Percentiles rank a stretch among this genome's conserved stretches.
phyloP scores from a whole-genome alignment of 2,888 invertebrate genomes.

The Tortricodes alternella region DNA sequence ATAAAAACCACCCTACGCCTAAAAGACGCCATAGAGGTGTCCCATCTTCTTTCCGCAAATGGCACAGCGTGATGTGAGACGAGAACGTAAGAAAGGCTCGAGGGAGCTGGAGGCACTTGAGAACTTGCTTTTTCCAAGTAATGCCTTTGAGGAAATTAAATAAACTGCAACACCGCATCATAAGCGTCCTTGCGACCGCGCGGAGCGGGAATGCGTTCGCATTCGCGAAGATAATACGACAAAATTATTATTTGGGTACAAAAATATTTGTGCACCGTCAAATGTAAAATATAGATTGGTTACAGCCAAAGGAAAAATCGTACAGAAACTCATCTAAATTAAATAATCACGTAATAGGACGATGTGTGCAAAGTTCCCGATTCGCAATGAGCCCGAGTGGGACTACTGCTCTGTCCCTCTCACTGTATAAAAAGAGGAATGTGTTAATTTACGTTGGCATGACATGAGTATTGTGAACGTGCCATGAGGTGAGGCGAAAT shows the following conservation, averaged over 20 bases:
- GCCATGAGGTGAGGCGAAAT: too few species aligned
- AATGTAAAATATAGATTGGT: too few species aligned
- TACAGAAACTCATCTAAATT: too few species aligned
- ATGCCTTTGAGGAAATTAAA: constrained; percentile 80
- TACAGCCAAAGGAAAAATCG: too few species aligned
- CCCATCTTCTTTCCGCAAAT: not conserved
- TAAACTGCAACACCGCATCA: constrained; percentile 79
- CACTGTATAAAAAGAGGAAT: too few species aligned
- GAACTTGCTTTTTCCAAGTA: constrained; percentile 75
- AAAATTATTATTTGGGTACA: not conserved
- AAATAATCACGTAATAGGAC: too few species aligned
- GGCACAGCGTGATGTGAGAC: constrained; percentile 11
- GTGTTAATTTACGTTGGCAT: too few species aligned
- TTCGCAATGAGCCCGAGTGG: too few species aligned
- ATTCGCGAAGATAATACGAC: constrained; percentile 33
- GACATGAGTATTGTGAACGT: too few species aligned
- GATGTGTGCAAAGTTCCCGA: too few species aligned
- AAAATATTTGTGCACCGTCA: too few species aligned
- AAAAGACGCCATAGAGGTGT: not conserved
- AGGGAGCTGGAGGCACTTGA: constrained; percentile 54
- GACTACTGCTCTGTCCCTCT: too few species aligned
- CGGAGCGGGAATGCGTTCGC: constrained; percentile 39
- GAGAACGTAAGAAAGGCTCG: constrained; percentile 31
- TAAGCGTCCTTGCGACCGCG: constrained; percentile 64
- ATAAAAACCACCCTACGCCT: not conserved